A percentile compares a stretch with the other conserved stretches of the same genome.
phyloP scores from a whole-genome alignment of 2,888 invertebrate species.

The Pristionchus arcanus region DNA sequence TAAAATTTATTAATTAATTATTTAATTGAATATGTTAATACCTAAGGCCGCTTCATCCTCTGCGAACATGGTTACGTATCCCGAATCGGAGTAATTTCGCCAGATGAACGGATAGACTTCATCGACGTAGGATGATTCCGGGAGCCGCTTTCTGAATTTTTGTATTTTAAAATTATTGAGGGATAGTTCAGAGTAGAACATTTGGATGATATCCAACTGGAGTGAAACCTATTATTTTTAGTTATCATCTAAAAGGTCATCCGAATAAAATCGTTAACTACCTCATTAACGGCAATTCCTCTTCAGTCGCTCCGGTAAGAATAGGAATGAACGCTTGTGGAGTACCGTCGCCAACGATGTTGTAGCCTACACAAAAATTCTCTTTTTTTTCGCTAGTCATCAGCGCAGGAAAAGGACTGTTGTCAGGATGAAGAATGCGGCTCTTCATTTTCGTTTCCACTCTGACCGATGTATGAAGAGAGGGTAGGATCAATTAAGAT shows the following conservation, averaged over 20 bases:
- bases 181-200: no score
- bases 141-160: constrained; percentile 68
- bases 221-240: no score
- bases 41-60: constrained; percentile 78
- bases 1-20: background rate
- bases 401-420: no score
- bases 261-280: no score
- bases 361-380: constrained; percentile 72
- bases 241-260: no score
- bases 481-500: no score
- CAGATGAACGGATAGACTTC: constrained; percentile 80
- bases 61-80: constrained; percentile 80
- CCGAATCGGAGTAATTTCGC: constrained; percentile 76
- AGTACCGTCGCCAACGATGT: constrained; percentile 77
- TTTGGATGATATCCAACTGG: no score
- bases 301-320: constrained; percentile 79
- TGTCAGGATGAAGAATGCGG: no score
- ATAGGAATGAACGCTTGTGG: constrained; percentile 79
- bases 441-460: no score
- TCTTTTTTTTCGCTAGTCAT: no score
- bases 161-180: background rate
- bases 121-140: constrained; percentile 72
- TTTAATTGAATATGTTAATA: background rate
- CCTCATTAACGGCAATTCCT: constrained; percentile 78
- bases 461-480: no score